These are phyloP conservation scores for Rallus limicola DNA, from an alignment of 2,113 vertebrate genomes.

Conservation along the genomic window DNA sequence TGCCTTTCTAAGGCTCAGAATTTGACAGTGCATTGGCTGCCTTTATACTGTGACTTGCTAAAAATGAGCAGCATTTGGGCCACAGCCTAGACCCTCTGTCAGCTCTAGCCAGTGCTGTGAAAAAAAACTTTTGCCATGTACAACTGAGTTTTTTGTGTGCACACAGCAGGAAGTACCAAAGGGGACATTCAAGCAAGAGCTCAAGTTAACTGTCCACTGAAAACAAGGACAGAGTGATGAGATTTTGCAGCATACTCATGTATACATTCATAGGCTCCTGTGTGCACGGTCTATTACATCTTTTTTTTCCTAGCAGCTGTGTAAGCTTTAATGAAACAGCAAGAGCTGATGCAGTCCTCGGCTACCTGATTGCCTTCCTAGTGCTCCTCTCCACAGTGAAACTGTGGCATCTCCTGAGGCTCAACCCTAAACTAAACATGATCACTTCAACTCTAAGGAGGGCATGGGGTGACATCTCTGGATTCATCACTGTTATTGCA, in stretches of 20 bases:
- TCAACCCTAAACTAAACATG: conserved; percentile 94
- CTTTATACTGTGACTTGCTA: neutral
- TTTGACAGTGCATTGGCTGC: neutral
- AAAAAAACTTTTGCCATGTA: neutral
- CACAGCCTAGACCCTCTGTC: neutral
- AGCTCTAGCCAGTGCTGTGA: neutral
- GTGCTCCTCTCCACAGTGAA: conserved; percentile 93
- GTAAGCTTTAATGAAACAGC: conserved; percentile 91
- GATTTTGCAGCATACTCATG: neutral
- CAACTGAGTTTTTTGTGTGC: neutral
- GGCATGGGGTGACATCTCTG: conserved; percentile 94
- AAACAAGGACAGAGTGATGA: neutral
- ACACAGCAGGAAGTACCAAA: neutral
- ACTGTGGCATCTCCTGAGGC: conserved; percentile 92
- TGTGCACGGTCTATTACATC: neutral
- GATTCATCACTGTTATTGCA: conserved; percentile 86
- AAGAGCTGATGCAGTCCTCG: conserved; percentile 85
- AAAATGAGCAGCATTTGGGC: neutral
- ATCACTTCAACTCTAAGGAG: conserved; percentile 88
- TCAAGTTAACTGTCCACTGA: neutral
- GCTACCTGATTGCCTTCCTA: conserved; percentile 92
- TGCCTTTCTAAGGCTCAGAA: neutral
- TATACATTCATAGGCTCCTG: neutral
- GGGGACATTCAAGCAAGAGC: neutral
- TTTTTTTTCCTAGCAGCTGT: conserved; percentile 71